phyloP scores from a whole-genome alignment of 2,888 invertebrate genomes.

The Odontothrips loti region DNA sequence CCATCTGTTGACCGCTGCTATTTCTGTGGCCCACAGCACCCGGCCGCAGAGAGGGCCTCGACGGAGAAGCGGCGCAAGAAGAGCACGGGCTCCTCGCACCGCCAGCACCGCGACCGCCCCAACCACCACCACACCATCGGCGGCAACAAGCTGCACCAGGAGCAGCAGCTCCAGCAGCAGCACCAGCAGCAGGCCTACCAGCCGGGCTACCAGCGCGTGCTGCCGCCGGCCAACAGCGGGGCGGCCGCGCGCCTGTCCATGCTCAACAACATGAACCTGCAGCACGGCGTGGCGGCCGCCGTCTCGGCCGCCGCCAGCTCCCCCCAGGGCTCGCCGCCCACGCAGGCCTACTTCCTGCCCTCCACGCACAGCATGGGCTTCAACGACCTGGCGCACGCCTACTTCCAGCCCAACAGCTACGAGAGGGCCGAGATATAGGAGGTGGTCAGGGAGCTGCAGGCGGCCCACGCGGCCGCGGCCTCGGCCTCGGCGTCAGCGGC shows the following conservation, averaged over 20 bases:
- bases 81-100: background rate
- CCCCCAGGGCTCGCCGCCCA: conserved; percentile 7
- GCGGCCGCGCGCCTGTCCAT: conserved; percentile 7
- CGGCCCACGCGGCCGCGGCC: too few relatives aligned
- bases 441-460: background rate
- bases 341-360: conserved; percentile 23
- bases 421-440: conserved; percentile 5
- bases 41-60: background rate
- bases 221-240: background rate
- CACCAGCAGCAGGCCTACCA: background rate
- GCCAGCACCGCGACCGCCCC: background rate
- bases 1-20: too few relatives aligned
- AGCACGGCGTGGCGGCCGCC: background rate
- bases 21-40: background rate
- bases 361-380: conserved; percentile 14
- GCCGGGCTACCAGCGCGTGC: conserved; percentile 18
- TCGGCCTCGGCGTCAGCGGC: too few relatives aligned
- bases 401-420: conserved; percentile 16
- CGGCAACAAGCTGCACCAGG: background rate
- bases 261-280: conserved; percentile 22
- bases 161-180: background rate
- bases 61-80: background rate
- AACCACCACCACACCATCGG: too few relatives aligned
- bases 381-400: conserved; percentile 23
- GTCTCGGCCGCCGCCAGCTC: background rate